These are phyloP conservation scores for Buteo buteo DNA, from an alignment of 2,113 vertebrate genomes.

Conservation along the genomic window DNA sequence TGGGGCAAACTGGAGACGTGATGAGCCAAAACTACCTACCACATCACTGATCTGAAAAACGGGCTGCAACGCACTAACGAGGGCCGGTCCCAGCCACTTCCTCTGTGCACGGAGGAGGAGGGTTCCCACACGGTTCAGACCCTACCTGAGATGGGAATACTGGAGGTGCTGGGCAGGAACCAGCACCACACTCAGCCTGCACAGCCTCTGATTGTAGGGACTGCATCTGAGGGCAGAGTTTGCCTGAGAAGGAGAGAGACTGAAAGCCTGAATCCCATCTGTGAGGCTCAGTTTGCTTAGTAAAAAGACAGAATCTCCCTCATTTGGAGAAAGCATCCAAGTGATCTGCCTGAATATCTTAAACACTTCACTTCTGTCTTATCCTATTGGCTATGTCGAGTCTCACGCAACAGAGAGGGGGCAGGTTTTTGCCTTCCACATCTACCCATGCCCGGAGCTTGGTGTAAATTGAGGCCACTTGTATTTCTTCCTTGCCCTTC, in stretches of 20 bases:
- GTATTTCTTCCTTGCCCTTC: neutral
- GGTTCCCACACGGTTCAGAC: neutral
- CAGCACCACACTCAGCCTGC: neutral
- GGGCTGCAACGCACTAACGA: accelerated
- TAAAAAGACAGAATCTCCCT: neutral
- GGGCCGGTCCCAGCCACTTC: accelerated
- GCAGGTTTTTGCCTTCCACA: neutral
- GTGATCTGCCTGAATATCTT: neutral
- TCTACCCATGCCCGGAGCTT: neutral
- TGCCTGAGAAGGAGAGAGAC: neutral
- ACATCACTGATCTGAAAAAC: neutral
- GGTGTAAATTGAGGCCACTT: neutral
- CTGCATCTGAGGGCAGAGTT: neutral
- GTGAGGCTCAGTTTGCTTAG: neutral
- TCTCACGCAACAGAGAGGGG: neutral
- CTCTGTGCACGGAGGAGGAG: accelerated
- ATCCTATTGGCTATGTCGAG: neutral
- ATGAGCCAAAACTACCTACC: neutral
- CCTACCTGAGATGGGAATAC: neutral
- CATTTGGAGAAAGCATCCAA: neutral
- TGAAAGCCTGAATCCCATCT: neutral
- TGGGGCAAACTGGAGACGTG: neutral
- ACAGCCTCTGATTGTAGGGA: neutral
- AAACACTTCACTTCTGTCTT: neutral
- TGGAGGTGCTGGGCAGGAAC: neutral